Conservation (phyloP, 2,888 invertebrate genomes). For the Apotomis capreana region DNA sequence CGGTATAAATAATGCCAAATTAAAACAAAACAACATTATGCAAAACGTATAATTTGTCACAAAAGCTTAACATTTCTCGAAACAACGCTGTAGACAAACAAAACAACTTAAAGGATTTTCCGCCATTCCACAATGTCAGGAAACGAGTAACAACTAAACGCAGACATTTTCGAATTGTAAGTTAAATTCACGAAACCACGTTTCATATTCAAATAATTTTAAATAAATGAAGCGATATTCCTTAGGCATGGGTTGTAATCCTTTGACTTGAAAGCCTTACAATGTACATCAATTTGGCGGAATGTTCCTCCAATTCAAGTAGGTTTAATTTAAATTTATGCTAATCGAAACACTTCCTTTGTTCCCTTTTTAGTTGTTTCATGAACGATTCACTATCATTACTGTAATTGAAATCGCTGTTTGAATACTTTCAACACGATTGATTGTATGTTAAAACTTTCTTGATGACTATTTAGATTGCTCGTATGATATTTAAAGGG, state of each 20-base stretch:
- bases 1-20: neutral
- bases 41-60: neutral
- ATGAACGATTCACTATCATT: conserved; percentile 16
- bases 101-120: conserved; percentile 14
- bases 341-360: conserved; percentile 51
- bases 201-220: conserved; percentile 23
- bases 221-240: conserved; percentile 28
- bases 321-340: conserved; percentile 70
- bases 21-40: neutral
- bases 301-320: conserved; percentile 45
- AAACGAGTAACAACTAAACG: conserved; percentile 14
- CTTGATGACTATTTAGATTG: neutral
- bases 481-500: neutral
- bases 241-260: conserved; percentile 51
- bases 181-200: conserved; percentile 13
- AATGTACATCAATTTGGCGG: conserved; percentile 50
- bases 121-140: conserved; percentile 7
- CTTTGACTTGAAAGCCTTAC: conserved; percentile 60
- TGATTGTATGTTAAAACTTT: neutral
- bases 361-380: conserved; percentile 45
- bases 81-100: conserved; percentile 3
- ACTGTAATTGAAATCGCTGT: conserved; percentile 9
- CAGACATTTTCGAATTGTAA: conserved; percentile 9
- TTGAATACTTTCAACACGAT: conserved; percentile 1
- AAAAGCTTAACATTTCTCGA: conserved; percentile 16